Evolutionary conservation across 2,888 invertebrate genomes (phyloP).

Genomic region (Aleiodes testaceus): DNA sequence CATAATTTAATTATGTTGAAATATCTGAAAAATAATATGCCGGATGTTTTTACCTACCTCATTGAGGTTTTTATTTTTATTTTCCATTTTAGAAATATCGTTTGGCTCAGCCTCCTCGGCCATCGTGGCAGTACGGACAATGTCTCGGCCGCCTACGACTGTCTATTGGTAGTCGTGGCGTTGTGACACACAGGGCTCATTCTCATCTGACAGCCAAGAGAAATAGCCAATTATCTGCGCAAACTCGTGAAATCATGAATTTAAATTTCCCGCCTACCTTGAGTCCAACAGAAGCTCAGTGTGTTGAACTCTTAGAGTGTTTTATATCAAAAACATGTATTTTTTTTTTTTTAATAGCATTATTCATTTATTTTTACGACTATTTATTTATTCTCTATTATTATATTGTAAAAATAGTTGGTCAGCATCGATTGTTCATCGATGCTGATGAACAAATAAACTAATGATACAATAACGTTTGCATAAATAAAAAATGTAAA

Average conservation of each 20-base stretch:
- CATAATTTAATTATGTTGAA: background rate
- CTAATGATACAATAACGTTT: background rate
- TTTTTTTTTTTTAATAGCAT: background rate
- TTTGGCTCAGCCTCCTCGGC: slow-evolving; percentile 68
- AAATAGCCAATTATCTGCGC: background rate
- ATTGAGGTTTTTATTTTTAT: slow-evolving; percentile 61
- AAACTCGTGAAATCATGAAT: background rate
- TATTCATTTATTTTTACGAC: no score
- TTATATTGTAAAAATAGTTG: no score
- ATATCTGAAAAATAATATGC: background rate
- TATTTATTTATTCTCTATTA: background rate
- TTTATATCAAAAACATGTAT: background rate
- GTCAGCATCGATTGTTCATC: background rate
- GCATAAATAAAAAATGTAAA: background rate
- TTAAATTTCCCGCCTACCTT: slow-evolving; percentile 6
- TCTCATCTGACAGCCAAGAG: slow-evolving; percentile 20
- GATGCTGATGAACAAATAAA: background rate
- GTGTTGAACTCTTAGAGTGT: no score
- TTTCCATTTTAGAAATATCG: slow-evolving; percentile 68
- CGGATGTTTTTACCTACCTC: slow-evolving; percentile 62
- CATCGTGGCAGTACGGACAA: slow-evolving; percentile 68
- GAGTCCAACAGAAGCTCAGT: no score
- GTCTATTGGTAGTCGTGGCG: slow-evolving; percentile 60
- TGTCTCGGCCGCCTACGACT: slow-evolving; percentile 19
- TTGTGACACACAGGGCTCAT: slow-evolving; percentile 55